A percentile compares a stretch with the other conserved stretches of the same genome.
phyloP scores from a whole-genome alignment of 2,113 vertebrate genomes.

The Scartelaos histophorus region DNA sequence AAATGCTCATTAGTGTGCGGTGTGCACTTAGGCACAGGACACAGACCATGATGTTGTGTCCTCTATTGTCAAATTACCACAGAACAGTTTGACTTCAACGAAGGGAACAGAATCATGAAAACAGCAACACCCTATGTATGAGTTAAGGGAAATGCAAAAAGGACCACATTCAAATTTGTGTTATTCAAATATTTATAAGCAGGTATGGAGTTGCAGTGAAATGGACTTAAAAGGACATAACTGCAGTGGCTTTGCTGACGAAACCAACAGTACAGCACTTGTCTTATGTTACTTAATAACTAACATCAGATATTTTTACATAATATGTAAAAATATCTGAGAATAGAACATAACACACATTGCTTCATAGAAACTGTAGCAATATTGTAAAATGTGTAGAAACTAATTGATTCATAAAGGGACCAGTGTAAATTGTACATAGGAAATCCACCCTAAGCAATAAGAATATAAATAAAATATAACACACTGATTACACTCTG shows the following conservation, averaged over 20 bases:
- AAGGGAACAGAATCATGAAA: slow-evolving; percentile 16
- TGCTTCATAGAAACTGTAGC: background rate
- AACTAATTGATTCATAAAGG: slow-evolving; percentile 11
- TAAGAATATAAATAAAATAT: slow-evolving; percentile 11
- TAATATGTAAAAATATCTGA: no score
- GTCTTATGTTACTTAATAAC: no score
- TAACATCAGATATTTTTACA: no score
- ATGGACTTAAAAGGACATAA: background rate
- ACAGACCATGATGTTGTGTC: slow-evolving; percentile 14
- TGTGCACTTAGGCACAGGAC: slow-evolving; percentile 47
- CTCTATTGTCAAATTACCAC: slow-evolving; percentile 19
- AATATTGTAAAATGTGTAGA: background rate
- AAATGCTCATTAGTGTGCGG: slow-evolving; percentile 35
- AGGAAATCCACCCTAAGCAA: background rate
- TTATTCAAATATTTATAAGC: slow-evolving; percentile 49
- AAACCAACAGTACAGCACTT: no score
- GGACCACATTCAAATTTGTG: slow-evolving; percentile 53
- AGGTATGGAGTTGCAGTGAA: slow-evolving; percentile 8
- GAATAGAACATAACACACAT: no score
- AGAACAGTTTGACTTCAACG: slow-evolving; percentile 4
- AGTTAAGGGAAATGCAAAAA: slow-evolving; percentile 41
- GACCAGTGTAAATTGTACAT: slow-evolving; percentile 14
- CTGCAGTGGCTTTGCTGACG: background rate
- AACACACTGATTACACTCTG: background rate
- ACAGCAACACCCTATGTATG: slow-evolving; percentile 7